phyloP scores from a whole-genome alignment of 2,797 vertebrate species.

The Thripadectes ignobilis region DNA sequence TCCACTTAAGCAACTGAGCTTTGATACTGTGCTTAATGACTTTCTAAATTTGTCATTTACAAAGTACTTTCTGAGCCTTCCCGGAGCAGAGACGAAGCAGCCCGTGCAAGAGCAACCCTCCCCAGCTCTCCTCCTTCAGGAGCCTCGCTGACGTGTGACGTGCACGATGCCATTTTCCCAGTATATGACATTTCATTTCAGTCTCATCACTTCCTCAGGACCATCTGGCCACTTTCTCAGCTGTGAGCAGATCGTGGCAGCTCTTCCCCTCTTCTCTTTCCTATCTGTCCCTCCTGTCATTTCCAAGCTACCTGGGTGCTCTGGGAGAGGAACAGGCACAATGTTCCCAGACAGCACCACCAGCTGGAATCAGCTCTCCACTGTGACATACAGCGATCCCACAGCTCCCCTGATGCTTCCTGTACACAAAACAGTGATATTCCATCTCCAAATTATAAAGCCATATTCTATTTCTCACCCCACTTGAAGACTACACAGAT shows the following conservation, averaged over 20 bases:
- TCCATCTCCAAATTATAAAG: neutral
- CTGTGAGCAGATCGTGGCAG: neutral
- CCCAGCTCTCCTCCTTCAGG: neutral
- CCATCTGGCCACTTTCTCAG: slow-evolving; percentile 34
- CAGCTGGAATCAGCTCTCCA: neutral
- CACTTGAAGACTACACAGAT: neutral
- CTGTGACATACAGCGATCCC: neutral
- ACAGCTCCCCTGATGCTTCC: neutral
- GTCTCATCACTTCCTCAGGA: neutral
- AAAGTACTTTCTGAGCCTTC: slow-evolving; percentile 42
- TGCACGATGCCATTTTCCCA: neutral
- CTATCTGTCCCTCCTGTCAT: neutral
- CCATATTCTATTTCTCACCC: fast-evolving
- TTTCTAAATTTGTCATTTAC: slow-evolving; percentile 65
- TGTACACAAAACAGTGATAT: neutral
- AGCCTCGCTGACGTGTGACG: neutral
- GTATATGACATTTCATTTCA: slow-evolving; percentile 29
- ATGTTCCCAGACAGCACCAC: neutral
- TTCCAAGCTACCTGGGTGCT: neutral
- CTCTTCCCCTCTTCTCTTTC: neutral
- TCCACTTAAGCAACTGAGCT: slow-evolving; percentile 54
- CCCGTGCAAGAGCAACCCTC: neutral
- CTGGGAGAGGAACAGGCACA: neutral
- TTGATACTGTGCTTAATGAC: slow-evolving; percentile 63
- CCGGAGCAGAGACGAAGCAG: slow-evolving; percentile 24